A percentile compares a stretch with the other conserved stretches of the same genome.
Conservation (phyloP, 2,797 vertebrate species). For the Sternotherus odoratus region DNA sequence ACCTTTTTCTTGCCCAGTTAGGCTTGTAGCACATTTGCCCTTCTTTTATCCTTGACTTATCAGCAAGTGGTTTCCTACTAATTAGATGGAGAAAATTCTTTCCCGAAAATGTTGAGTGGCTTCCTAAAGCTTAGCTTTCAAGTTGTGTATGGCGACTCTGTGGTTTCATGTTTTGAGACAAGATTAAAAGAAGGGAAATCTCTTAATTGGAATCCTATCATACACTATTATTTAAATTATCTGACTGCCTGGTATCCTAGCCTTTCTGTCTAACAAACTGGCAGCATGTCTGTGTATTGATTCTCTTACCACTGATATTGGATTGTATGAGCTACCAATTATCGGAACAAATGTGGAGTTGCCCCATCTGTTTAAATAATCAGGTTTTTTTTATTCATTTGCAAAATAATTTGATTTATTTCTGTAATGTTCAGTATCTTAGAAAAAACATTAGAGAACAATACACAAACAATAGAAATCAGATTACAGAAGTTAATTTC, state of each 20-base stretch:
- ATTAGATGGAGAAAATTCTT: accelerated
- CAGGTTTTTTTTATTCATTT: neutral
- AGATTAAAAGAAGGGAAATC: slow-evolving; percentile 39
- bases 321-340: accelerated
- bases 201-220: neutral
- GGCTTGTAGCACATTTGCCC: neutral
- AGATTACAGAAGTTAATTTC: neutral
- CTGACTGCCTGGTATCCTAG: neutral
- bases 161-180: slow-evolving; percentile 27
- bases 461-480: neutral
- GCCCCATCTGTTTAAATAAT: neutral
- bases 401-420: neutral
- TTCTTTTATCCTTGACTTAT: neutral
- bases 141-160: neutral
- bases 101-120: slow-evolving; percentile 14
- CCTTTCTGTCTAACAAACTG: neutral
- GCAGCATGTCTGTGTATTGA: neutral
- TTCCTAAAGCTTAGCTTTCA: slow-evolving; percentile 47
- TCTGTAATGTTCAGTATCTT: neutral
- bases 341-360: neutral
- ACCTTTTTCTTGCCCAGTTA: slow-evolving; percentile 3
- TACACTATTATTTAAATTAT: neutral
- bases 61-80: neutral
- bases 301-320: neutral
- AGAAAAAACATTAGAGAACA: neutral